Percentiles rank a stretch among this genome's conserved stretches.
phyloP scores from a whole-genome alignment of 2,797 vertebrate genomes.

The Acanthopagrus latus region DNA sequence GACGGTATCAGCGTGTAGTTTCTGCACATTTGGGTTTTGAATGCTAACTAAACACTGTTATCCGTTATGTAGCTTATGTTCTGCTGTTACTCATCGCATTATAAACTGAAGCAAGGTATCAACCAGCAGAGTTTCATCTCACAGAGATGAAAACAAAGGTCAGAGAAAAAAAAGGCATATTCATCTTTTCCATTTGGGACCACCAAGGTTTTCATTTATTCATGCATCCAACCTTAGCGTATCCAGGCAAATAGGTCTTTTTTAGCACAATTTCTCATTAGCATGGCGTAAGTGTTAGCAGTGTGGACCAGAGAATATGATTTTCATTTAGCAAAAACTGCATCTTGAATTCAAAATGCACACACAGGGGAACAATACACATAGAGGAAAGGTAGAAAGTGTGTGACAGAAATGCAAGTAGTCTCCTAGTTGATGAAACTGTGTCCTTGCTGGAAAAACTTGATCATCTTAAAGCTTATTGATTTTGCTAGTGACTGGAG shows the following conservation, averaged over 20 bases:
- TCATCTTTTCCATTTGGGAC: constrained; percentile 17
- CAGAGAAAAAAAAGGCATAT: background rate
- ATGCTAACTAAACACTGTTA: background rate
- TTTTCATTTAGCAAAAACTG: constrained; percentile 24
- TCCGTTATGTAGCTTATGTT: background rate
- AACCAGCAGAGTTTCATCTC: constrained; percentile 6
- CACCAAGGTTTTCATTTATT: constrained; percentile 39
- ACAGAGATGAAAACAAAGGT: constrained; percentile 18
- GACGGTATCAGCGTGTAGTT: background rate
- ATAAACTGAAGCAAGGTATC: background rate
- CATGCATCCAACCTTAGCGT: constrained; percentile 13
- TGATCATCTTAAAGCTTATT: constrained; percentile 7
- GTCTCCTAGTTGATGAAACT: constrained; percentile 3
- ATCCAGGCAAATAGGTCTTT: constrained; percentile 29
- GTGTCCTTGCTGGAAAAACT: background rate
- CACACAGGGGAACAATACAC: constrained; percentile 7
- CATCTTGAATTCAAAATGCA: constrained; percentile 24
- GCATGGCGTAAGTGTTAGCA: constrained; percentile 12
- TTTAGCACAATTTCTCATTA: constrained; percentile 26
- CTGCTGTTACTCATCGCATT: background rate
- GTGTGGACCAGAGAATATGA: background rate
- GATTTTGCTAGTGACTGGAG: constrained; percentile 7
- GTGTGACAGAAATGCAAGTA: constrained; percentile 11
- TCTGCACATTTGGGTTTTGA: background rate
- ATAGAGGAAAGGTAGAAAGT: background rate